Evolutionary conservation across 2,113 vertebrate genomes (phyloP).

Genomic region (Sorex fumeus): DNA sequence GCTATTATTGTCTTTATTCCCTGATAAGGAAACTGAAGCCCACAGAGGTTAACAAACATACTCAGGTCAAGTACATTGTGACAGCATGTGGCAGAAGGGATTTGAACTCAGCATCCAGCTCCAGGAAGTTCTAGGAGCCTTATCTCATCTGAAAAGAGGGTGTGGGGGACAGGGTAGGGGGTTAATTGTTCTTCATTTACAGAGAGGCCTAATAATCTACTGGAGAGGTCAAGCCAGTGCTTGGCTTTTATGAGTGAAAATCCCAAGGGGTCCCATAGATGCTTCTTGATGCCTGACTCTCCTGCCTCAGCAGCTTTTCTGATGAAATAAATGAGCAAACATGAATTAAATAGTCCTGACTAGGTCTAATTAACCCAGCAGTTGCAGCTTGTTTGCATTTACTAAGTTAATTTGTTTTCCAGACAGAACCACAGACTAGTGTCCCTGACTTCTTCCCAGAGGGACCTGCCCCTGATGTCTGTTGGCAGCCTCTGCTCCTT

Average conservation of each 20-base stretch:
- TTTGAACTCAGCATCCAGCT: not conserved
- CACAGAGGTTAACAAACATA: not conserved
- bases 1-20: not conserved
- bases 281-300: not conserved
- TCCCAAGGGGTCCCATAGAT: too few species aligned
- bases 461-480: constrained; percentile 36
- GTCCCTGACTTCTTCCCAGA: constrained; percentile 53
- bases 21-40: constrained; percentile 19
- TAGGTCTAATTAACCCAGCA: constrained; percentile 28
- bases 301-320: constrained; percentile 2
- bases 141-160: constrained; percentile 57
- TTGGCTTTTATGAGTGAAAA: not conserved
- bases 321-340: not conserved
- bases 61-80: not conserved
- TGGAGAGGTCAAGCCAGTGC: not conserved
- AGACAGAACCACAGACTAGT: constrained; percentile 80
- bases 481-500: not conserved
- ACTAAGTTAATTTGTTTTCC: constrained; percentile 81
- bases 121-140: not conserved
- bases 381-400: constrained; percentile 80
- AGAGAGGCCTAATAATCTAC: not conserved
- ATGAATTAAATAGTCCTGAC: not conserved
- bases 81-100: not conserved
- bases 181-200: not conserved
- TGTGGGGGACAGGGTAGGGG: too few species aligned